Base-by-base conservation (phyloP, 2,888 invertebrate genomes). In the Automeris io region DNA sequence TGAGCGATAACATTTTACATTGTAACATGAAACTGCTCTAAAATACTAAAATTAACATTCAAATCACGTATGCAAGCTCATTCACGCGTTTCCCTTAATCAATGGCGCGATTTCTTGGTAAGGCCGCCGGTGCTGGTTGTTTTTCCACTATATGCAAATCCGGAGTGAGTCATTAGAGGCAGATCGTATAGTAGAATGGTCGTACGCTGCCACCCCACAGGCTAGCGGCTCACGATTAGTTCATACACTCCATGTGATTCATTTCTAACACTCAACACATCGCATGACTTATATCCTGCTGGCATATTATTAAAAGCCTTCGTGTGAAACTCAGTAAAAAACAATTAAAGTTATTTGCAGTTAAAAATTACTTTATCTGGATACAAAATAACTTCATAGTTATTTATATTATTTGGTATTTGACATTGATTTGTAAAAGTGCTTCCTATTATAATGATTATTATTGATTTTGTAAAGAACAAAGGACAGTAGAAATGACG, bases 141-240 rank as follows among this genome's bases (percentile, higher is more conserved):
- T 69, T 67, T 67, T 61, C 59, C 57, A 50, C 47, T 49, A 45
- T 61, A 67, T 69, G 65, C 61, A 67, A 74, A 75, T 70, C 64
- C 58, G 57, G 57, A 51, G 61, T 75, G 77, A 77, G 49, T 75
- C 75, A 75, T 66, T 70, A 69, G 42, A 43, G 41, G 51, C 43
- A 57, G 51, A 63, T 61, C 55, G 56, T 59, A 58, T 53, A 49
- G 51, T 58, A 54, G 43, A 56, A 49, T 55, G 56, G 49, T 53
- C 51, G 54, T 59, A 61, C 62, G 46, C 47, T 46, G 39, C 36
- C n/a, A n/a, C n/a, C 35, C 34, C 40, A 26, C 37, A 33, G 33
- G 45, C 42, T 50, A 16, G 47, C 45, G 25, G 46, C 40, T 47
- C 49, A 46, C 49, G 44, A 42, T 45, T 34, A 40, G 41, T 45